phyloP scores from a whole-genome alignment of 2,888 invertebrate species.

The Herminia tarsipennalis region DNA sequence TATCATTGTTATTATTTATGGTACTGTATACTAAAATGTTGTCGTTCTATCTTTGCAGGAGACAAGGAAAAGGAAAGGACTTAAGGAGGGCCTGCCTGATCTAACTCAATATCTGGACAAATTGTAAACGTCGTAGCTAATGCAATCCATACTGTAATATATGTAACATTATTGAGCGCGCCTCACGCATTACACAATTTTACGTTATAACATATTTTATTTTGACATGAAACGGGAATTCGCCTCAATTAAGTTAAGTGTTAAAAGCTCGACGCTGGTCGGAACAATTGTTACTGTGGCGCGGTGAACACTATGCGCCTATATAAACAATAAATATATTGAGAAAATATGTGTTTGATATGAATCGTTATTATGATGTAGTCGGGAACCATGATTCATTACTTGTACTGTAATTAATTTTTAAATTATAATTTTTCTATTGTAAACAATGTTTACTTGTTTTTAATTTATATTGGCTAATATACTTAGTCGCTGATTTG shows the following conservation, averaged over 20 bases:
- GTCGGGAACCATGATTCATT: slow-evolving; percentile 55
- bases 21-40: not conserved
- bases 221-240: slow-evolving; percentile 50
- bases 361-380: slow-evolving; percentile 43
- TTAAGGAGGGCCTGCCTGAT: slow-evolving; percentile 99
- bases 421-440: slow-evolving; percentile 86
- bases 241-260: slow-evolving; percentile 59
- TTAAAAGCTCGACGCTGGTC: slow-evolving; percentile 47
- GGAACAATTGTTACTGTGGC: slow-evolving; percentile 25
- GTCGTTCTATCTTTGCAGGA: slow-evolving; percentile 85
- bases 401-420: slow-evolving; percentile 83
- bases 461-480: slow-evolving; percentile 57
- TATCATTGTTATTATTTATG: too few species aligned
- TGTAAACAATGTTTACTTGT: slow-evolving; percentile 64
- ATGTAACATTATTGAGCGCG: slow-evolving; percentile 74
- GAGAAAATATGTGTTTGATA: slow-evolving; percentile 38
- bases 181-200: slow-evolving; percentile 68
- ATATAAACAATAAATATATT: slow-evolving; percentile 34
- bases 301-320: slow-evolving; percentile 1
- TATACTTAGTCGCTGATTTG: slow-evolving; percentile 15
- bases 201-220: slow-evolving; percentile 52
- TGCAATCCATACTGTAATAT: slow-evolving; percentile 79
- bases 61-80: slow-evolving; percentile 99
- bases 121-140: slow-evolving; percentile 91
- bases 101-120: slow-evolving; percentile 98